Conservation (phyloP, 1,140 invertebrate genomes). For the Globodera ellingtonae region DNA sequence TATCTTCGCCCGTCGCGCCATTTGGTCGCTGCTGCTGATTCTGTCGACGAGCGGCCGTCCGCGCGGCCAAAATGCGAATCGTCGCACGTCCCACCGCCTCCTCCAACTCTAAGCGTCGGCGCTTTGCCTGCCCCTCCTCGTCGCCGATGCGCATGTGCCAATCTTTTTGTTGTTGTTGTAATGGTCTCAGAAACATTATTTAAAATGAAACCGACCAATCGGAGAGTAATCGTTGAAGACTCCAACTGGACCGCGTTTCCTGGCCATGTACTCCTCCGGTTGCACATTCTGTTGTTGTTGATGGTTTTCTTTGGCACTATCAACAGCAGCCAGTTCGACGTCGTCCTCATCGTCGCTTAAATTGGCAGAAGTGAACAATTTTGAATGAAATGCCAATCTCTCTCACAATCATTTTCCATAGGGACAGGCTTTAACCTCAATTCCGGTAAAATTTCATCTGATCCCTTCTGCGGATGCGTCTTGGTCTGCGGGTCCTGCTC, state of each 20-base stretch:
- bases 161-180: not conserved
- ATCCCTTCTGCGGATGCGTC: not conserved
- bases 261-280: not conserved
- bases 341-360: constrained; percentile 4
- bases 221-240: constrained; percentile 14
- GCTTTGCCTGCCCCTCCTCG: constrained; percentile 5
- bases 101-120: constrained; percentile 20
- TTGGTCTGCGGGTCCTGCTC: constrained; percentile 1
- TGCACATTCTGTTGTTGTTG: not conserved
- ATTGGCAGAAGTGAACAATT: not conserved
- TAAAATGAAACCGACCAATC: constrained; percentile 8
- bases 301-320: not conserved
- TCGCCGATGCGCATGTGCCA: constrained; percentile 28
- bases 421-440: not conserved
- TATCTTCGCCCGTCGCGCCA: not conserved
- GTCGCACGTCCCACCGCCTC: constrained; percentile 10
- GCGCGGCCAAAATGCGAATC: constrained; percentile 8
- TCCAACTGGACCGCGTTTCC: constrained; percentile 1
- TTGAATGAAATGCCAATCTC: not conserved
- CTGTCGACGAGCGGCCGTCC: not conserved
- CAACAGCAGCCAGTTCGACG: not conserved
- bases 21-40: not conserved
- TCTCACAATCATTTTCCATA: not conserved
- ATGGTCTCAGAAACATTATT: not conserved
- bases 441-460: not conserved